A percentile compares a stretch with the other conserved stretches of the same genome.
These are phyloP conservation scores for Diachasmimorpha longicaudata DNA, from an alignment of 1,140 invertebrate species.

Conservation along the genomic window DNA sequence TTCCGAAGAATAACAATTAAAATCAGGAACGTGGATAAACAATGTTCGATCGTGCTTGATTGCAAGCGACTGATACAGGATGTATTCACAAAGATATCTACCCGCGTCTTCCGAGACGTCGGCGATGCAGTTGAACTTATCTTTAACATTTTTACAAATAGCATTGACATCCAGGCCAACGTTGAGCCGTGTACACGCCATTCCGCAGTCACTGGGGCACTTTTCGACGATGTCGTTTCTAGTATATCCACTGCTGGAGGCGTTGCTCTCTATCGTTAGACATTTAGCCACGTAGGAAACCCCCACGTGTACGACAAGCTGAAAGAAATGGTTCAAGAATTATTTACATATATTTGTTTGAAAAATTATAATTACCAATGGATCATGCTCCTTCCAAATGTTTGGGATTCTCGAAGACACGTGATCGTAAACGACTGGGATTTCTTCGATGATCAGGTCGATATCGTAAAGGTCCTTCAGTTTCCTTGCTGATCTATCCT, in stretches of 20 bases:
- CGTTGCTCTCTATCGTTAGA: slow-evolving; percentile 67
- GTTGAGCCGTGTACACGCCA: slow-evolving; percentile 47
- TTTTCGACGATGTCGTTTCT: slow-evolving; percentile 60
- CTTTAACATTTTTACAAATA: slow-evolving; percentile 57
- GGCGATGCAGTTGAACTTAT: slow-evolving; percentile 45
- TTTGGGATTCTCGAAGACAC: slow-evolving; percentile 67
- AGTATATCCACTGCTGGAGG: slow-evolving; percentile 66
- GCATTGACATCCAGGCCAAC: slow-evolving; percentile 54
- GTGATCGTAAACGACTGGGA: slow-evolving; percentile 72
- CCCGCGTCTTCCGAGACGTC: slow-evolving; percentile 59
- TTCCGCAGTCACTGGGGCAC: slow-evolving; percentile 52
- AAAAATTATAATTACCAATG: slow-evolving; percentile 66
- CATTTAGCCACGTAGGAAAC: slow-evolving; percentile 64
- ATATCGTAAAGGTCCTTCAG: slow-evolving; percentile 55
- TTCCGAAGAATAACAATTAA: slow-evolving; percentile 61
- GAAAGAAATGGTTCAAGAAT: slow-evolving; percentile 19
- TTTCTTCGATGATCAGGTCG: slow-evolving; percentile 67
- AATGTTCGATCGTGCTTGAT: slow-evolving; percentile 63
- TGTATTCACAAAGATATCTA: slow-evolving; percentile 74
- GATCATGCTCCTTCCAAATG: slow-evolving; percentile 70
- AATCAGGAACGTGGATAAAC: slow-evolving; percentile 73
- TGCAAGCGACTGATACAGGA: slow-evolving; percentile 70
- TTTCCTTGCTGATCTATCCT: slow-evolving; percentile 58
- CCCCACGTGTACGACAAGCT: slow-evolving; percentile 73
- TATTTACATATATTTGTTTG: too few species aligned